These are phyloP conservation scores for Chloropsis hardwickii DNA, from an alignment of 2,113 vertebrate genomes.

Conservation along the genomic window DNA sequence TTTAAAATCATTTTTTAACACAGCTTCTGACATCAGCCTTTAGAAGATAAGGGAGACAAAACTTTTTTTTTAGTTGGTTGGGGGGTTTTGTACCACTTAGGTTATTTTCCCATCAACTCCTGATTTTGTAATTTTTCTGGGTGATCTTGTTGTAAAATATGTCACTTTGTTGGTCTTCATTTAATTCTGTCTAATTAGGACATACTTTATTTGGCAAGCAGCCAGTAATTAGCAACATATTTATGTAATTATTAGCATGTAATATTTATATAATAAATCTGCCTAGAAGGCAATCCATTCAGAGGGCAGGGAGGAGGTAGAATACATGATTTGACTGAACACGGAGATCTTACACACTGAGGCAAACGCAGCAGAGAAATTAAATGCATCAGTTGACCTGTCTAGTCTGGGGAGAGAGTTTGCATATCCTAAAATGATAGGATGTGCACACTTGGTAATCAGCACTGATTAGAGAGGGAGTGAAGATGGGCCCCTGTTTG, in stretches of 20 bases:
- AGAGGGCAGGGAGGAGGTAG: background rate
- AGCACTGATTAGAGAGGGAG: conserved; percentile 43
- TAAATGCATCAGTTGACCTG: background rate
- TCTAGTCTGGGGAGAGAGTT: background rate
- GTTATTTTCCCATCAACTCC: background rate
- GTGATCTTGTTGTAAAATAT: background rate
- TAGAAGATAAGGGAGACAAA: background rate
- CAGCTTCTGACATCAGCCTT: background rate
- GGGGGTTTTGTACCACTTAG: background rate
- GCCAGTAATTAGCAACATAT: conserved; percentile 17
- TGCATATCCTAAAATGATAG: conserved; percentile 37
- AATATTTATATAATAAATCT: conserved; percentile 36
- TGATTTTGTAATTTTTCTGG: background rate
- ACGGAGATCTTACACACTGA: background rate
- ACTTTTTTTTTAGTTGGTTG: background rate
- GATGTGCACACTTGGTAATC: conserved; percentile 24
- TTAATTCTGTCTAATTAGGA: conserved; percentile 22
- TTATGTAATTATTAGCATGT: conserved; percentile 45
- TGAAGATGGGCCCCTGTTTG: conserved; percentile 30
- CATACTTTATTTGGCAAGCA: background rate
- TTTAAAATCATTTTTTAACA: background rate
- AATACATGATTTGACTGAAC: background rate
- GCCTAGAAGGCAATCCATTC: background rate
- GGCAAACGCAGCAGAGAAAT: background rate
- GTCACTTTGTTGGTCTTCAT: conserved; percentile 15